Evolutionary conservation across 2,113 vertebrate species (phyloP).

Genomic region (Lepidothrix coronata): DNA sequence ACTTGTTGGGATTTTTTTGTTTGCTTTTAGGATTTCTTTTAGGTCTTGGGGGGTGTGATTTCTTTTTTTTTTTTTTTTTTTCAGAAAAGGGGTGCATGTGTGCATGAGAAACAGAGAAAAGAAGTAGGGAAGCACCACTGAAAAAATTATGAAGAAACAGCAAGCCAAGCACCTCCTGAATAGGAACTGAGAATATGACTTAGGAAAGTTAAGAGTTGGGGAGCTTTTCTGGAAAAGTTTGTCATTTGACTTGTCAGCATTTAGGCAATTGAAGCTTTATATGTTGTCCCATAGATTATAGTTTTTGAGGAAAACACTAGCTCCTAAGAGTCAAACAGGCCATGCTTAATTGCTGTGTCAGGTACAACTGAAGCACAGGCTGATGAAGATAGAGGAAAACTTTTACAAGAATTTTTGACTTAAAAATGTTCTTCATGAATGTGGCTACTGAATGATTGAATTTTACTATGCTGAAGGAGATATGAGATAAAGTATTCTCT

Average conservation of each 20-base stretch:
- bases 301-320: background rate
- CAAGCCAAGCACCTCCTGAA: background rate
- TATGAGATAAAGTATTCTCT: background rate
- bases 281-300: background rate
- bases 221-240: background rate
- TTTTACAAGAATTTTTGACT: background rate
- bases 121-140: background rate
- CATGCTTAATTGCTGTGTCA: background rate
- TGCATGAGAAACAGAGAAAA: background rate
- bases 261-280: background rate
- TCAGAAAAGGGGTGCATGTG: accelerated
- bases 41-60: background rate
- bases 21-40: background rate
- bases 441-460: background rate
- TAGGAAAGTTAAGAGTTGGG: background rate
- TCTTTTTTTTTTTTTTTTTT: background rate
- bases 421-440: background rate
- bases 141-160: background rate
- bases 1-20: background rate
- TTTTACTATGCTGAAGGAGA: background rate
- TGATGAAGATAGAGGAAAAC: background rate
- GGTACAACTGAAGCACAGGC: background rate
- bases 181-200: background rate
- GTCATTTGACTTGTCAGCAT: background rate
- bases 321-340: background rate